These are phyloP conservation scores for Pica pica DNA, from an alignment of 2,113 vertebrate genomes.

Conservation along the genomic window DNA sequence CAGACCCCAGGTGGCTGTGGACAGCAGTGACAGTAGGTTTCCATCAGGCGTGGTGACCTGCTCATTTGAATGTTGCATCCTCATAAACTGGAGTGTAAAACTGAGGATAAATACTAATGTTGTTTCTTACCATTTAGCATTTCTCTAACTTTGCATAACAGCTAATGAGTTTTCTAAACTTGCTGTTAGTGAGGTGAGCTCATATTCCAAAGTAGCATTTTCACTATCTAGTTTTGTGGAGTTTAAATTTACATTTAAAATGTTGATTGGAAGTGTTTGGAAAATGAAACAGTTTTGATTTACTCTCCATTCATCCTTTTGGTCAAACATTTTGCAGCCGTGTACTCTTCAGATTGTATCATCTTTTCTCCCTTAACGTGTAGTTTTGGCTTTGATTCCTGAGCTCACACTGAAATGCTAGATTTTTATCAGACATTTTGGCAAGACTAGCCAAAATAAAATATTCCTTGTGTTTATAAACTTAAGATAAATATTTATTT, in stretches of 20 bases:
- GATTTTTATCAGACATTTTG: neutral
- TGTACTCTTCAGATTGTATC: neutral
- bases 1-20: neutral
- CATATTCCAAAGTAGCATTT: neutral
- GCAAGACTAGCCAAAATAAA: neutral
- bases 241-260: neutral
- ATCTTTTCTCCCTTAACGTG: neutral
- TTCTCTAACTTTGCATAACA: neutral
- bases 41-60: neutral
- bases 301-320: neutral
- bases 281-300: neutral
- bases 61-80: neutral
- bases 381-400: neutral
- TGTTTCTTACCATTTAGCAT: neutral
- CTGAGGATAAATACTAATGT: neutral
- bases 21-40: neutral
- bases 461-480: neutral
- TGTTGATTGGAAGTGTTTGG: neutral
- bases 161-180: neutral
- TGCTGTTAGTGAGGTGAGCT: accelerated
- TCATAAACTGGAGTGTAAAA: neutral
- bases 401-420: neutral
- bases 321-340: neutral
- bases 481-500: neutral
- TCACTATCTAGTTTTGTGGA: neutral